Evolutionary conservation across 2,888 invertebrate species (phyloP), one percentile per base, ranked within the genome.

Genomic region (Idaea aversata): DNA sequence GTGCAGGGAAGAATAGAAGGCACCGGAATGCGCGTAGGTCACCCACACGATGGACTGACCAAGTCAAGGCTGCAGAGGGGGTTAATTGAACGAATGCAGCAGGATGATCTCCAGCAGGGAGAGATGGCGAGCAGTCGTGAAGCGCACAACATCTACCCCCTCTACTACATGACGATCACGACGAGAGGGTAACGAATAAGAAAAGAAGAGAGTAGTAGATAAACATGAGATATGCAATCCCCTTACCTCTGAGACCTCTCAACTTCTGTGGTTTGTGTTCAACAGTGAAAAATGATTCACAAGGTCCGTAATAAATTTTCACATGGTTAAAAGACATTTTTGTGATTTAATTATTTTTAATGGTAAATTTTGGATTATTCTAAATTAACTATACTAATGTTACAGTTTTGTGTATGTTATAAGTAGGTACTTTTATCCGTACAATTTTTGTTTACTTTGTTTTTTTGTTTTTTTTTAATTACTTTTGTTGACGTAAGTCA

Each of bases 201-300:
- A 25, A 25, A 3, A 25, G 25, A 25, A 25, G 25, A 25, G 25
- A 1, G 25, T 25, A 25, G 25, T 25, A 25, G 25, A 2, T 25
- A 25, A 25, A 25, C 25, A 25, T 25, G 25, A 25, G 25, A 25
- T 25, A 25, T 61, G 34, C 60, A 64, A 25, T 47, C 47, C 15
- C 13, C 16, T 70, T 76, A 88, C 90, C 85, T 80, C 75, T 77
- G 5, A 90, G 68, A 3, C 90, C 90, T 61, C 67, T 72, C 13
- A 91, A 67, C 70, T 85, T 89, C 63, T 87, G 86, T 1, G 89
- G 88, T 67, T 85, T 90, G 65, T 88, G 85, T 4, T 73, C 70
- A 0, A 79, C 59, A 0, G 84, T 82, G 65, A 80, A 70, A 65
- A 84, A 87, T 0, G 87, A 79, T 35, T 83, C 75, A 63, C 83